Evolutionary conservation across 2,797 vertebrate species (phyloP).

Genomic region (Manis pentadactyla): DNA sequence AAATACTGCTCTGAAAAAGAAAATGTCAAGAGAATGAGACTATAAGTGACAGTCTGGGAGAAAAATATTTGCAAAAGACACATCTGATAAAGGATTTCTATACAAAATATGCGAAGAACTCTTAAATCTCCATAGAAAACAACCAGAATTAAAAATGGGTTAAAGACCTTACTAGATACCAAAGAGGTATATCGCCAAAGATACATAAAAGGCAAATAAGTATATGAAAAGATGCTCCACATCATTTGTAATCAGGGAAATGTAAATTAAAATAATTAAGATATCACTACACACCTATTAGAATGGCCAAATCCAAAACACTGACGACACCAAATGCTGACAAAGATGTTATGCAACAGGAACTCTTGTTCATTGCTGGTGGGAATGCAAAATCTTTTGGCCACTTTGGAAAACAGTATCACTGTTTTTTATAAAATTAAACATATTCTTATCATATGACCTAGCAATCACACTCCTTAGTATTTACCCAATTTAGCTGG

Average conservation of each 20-base stretch:
- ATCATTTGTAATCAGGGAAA: neutral
- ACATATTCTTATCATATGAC: neutral
- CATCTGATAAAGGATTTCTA: neutral
- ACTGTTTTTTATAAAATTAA: neutral
- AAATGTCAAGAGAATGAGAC: neutral
- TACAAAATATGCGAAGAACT: neutral
- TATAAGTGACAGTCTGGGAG: neutral
- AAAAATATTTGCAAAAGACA: neutral
- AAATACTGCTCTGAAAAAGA: neutral
- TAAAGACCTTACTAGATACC: neutral
- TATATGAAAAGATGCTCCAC: neutral
- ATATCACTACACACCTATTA: neutral
- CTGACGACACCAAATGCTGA: neutral
- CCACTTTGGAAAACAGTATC: neutral
- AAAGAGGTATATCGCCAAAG: neutral
- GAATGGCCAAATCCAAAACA: neutral
- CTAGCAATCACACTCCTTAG: neutral
- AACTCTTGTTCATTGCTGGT: neutral
- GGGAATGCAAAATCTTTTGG: neutral
- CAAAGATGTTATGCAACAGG: neutral
- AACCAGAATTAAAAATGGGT: neutral
- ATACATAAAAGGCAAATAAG: neutral
- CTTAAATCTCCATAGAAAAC: neutral
- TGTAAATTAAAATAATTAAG: neutral
- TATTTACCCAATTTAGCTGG: neutral